Evolutionary conservation across 2,113 vertebrate species (phyloP), one percentile per base, ranked within the genome.

Genomic region (Spea bombifrons): DNA sequence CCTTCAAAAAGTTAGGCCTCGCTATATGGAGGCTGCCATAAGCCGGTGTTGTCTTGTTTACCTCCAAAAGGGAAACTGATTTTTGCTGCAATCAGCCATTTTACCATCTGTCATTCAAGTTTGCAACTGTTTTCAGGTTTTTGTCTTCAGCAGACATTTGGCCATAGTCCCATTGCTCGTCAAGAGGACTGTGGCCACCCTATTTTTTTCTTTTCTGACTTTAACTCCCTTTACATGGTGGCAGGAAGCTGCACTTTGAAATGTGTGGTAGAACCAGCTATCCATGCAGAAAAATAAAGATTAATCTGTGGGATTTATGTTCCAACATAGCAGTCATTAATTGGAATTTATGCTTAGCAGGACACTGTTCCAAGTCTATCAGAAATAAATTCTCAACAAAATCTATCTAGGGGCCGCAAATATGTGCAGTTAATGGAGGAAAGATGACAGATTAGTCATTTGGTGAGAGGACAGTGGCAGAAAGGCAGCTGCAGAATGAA

Each of bases 301-400:
- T 65, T 78, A 59, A 53, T 78, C 69, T 72, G 12, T 72, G 76
- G 76, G 76, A 78, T 78, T 78, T 78, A 72, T 78, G 76, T 66
- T 71, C 72, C 69, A 3, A 65, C 12, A 61, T 65, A 72, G 43
- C 69, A 8, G 72, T 78, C 72, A 78, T 78, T 78, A 72, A 72
- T 72, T 78, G 71, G 76, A 72, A 78, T 73, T 78, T 78, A 78
- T 78, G 76, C 53, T 66, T 45, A 72, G 57, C 76, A 53, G 76
- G 49, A 78, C 6, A 61, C 48, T 43, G 59, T 78, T 78, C 76
- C 76, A 78, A 78, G 76, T 71, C 68, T 71, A 72, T 78, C 76
- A 78, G 69, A 78, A 66, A 78, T 78, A 78, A 71, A 78, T 78
- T 71, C 76, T 78, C 48, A 71, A 71, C 48, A 78, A 77, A 77